These are phyloP conservation scores for Synanthedon formicaeformis DNA, from an alignment of 2,888 invertebrate genomes.

Conservation along the genomic window DNA sequence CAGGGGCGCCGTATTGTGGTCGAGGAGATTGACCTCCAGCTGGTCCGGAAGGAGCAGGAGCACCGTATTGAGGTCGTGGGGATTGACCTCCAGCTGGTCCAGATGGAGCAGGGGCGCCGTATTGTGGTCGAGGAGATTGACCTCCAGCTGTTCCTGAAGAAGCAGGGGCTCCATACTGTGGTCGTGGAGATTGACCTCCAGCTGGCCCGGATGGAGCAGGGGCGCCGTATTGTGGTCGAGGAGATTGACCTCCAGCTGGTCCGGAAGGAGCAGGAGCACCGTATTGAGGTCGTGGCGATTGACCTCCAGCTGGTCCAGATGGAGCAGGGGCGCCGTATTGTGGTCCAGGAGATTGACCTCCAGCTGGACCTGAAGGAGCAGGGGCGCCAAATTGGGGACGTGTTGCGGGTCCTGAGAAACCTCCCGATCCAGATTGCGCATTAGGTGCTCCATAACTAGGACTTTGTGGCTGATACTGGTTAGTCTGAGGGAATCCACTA, in stretches of 20 bases:
- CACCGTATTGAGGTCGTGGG: slow-evolving; percentile 5
- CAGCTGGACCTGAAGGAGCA: slow-evolving; percentile 9
- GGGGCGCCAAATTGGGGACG: slow-evolving; percentile 1
- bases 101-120: neutral
- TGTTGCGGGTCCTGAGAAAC: neutral
- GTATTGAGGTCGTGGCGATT: neutral
- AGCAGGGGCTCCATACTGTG: slow-evolving; percentile 6
- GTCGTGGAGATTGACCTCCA: neutral
- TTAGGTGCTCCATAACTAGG: neutral
- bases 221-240: neutral
- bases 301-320: neutral
- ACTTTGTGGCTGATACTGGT: too few relatives aligned
- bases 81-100: slow-evolving; percentile 9
- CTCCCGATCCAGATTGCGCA: neutral
- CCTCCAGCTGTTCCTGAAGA: neutral
- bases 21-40: neutral
- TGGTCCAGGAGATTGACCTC: slow-evolving; percentile 1
- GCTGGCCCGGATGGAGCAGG: neutral
- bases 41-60: neutral
- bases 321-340: neutral
- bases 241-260: neutral
- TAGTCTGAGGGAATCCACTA: slow-evolving; percentile 6
- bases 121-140: neutral
- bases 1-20: slow-evolving; percentile 1
- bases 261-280: neutral